Evolutionary conservation across 2,888 invertebrate genomes (phyloP).

Genomic region (Yponomeuta malinellus): DNA sequence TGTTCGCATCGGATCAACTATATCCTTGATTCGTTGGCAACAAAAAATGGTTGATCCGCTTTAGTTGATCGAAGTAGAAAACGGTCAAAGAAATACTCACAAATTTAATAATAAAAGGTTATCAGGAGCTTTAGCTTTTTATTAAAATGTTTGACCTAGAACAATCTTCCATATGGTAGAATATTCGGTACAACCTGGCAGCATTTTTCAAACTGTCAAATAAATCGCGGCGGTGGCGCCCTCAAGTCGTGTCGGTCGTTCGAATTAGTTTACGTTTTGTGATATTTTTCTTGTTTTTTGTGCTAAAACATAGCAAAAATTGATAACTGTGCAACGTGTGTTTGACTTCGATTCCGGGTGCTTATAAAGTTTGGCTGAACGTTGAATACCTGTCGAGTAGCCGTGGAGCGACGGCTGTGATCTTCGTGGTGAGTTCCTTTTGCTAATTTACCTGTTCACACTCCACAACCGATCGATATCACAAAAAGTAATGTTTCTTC

Average conservation of each 20-base stretch:
- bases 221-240: conserved; percentile 19
- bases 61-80: too few species aligned
- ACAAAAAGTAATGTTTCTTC: conserved; percentile 44
- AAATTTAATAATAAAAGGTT: too few species aligned
- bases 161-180: background rate
- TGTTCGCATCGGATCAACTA: too few species aligned
- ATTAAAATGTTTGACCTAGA: background rate
- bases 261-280: conserved; percentile 6
- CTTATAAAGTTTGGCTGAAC: background rate
- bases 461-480: conserved; percentile 62
- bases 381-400: background rate
- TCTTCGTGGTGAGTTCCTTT: conserved; percentile 17
- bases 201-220: conserved; percentile 2
- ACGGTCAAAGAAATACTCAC: too few species aligned
- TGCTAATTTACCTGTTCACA: conserved; percentile 24
- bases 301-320: conserved; percentile 18
- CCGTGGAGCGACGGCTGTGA: background rate
- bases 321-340: conserved; percentile 19
- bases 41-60: too few species aligned
- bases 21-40: too few species aligned
- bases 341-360: conserved; percentile 18
- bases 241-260: conserved; percentile 8
- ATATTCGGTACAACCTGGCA: conserved; percentile 1
- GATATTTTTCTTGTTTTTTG: conserved; percentile 18
- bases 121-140: too few species aligned